Conservation (phyloP, 1,140 invertebrate species). For the Pogonomyrmex barbatus region DNA sequence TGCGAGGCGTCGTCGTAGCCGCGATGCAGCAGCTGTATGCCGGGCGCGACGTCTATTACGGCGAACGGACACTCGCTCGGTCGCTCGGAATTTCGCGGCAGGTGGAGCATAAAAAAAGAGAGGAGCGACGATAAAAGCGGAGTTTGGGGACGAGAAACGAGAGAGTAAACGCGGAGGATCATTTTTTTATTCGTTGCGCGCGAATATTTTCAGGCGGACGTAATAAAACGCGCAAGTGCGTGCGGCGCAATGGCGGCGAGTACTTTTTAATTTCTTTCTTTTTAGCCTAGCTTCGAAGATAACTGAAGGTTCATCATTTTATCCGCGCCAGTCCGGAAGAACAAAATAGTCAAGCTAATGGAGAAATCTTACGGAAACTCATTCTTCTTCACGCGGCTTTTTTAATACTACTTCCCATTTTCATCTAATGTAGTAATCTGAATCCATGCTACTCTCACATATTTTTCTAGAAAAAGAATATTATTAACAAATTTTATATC, state of each 20-base stretch:
- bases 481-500: background rate
- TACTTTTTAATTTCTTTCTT: constrained; percentile 10
- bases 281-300: background rate
- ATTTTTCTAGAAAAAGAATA: background rate
- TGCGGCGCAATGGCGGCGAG: background rate
- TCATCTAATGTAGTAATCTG: constrained; percentile 11
- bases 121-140: constrained; percentile 18
- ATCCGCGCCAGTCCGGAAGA: background rate
- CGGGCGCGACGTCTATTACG: constrained; percentile 58
- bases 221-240: constrained; percentile 54
- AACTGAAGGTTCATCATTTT: background rate
- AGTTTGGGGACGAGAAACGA: background rate
- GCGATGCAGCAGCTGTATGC: constrained; percentile 39
- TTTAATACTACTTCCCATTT: background rate
- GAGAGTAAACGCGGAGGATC: constrained; percentile 14
- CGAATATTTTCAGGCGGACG: constrained; percentile 53
- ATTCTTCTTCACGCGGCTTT: constrained; percentile 9
- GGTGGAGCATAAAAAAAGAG: constrained; percentile 37
- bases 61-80: constrained; percentile 40
- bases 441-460: background rate
- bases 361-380: constrained; percentile 38
- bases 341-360: constrained; percentile 5
- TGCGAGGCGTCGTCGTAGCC: constrained; percentile 33
- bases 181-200: constrained; percentile 54
- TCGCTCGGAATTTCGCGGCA: constrained; percentile 57